Percentiles rank a stretch among this genome's conserved stretches.
Conservation (phyloP, 2,797 vertebrate genomes). For the Trachops cirrhosus region DNA sequence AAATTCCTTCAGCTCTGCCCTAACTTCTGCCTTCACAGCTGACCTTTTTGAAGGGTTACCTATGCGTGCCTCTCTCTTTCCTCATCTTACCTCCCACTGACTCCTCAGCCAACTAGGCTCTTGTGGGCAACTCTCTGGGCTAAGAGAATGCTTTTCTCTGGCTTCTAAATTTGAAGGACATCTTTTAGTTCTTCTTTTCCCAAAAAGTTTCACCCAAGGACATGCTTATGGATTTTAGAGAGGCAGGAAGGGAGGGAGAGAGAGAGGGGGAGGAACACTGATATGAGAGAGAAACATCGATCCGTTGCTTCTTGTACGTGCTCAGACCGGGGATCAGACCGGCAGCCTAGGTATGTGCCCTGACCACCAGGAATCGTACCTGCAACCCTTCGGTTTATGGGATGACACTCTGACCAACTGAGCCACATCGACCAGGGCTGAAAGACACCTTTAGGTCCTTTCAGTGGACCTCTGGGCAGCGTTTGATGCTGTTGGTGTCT, state of each 20-base stretch:
- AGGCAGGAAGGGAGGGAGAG: too few species aligned
- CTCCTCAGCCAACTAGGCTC: background rate
- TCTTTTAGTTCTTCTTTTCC: background rate
- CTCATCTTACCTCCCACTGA: background rate
- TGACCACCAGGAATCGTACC: too few species aligned
- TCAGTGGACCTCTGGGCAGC: background rate
- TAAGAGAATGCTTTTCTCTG: background rate
- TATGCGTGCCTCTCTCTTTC: background rate
- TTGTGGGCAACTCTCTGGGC: fast-evolving
- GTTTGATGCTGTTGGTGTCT: background rate
- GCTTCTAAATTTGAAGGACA: background rate
- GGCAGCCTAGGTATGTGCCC: too few species aligned
- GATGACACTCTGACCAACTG: too few species aligned
- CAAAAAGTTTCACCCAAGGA: too few species aligned
- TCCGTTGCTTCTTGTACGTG: too few species aligned
- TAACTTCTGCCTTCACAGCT: background rate
- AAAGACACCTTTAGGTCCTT: background rate
- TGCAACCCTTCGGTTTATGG: too few species aligned
- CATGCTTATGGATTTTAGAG: too few species aligned
- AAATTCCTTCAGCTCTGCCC: background rate
- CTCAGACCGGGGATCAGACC: too few species aligned
- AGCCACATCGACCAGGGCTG: too few species aligned
- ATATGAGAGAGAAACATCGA: too few species aligned
- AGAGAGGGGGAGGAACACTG: too few species aligned
- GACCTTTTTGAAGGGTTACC: background rate